A percentile compares a stretch with the other conserved stretches of the same genome.
Evolutionary conservation across 2,888 invertebrate genomes (phyloP).

Genomic region (Drosophila longiperda): DNA sequence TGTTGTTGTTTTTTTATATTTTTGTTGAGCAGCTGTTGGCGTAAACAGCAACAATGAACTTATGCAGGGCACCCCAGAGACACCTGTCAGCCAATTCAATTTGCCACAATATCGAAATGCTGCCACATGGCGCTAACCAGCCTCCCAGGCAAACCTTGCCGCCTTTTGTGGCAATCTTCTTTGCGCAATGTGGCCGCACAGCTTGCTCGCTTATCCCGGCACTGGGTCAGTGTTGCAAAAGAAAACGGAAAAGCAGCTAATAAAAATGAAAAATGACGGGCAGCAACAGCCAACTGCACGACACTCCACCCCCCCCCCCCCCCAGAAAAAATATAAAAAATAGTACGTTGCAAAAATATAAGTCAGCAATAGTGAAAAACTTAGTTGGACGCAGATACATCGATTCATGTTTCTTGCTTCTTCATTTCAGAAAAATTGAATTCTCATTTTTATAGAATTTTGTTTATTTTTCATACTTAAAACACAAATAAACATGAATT

Average conservation of each 20-base stretch:
- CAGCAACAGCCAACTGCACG: not conserved
- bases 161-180: slow-evolving; percentile 18
- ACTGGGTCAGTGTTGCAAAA: slow-evolving; percentile 24
- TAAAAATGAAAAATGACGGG: slow-evolving; percentile 28
- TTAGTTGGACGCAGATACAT: not conserved
- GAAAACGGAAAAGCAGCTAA: slow-evolving; percentile 19
- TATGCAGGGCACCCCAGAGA: slow-evolving; percentile 51
- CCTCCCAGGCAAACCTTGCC: slow-evolving; percentile 2
- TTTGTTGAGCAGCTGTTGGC: slow-evolving; percentile 11
- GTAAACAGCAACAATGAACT: slow-evolving; percentile 33
- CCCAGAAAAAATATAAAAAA: not conserved
- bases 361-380: slow-evolving; percentile 5
- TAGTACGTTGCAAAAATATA: not conserved
- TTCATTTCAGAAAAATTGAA: not conserved
- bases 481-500: not conserved
- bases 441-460: not conserved
- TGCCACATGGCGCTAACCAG: slow-evolving; percentile 32
- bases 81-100: slow-evolving; percentile 71
- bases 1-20: slow-evolving; percentile 9
- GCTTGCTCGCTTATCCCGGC: not conserved
- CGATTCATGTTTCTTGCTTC: not conserved
- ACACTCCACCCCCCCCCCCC: too few species aligned
- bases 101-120: slow-evolving; percentile 50
- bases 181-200: not conserved
- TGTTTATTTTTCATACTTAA: not conserved